A percentile compares a stretch with the other conserved stretches of the same genome.
Conservation (phyloP, 2,888 invertebrate species). For the Fragum fragum region DNA sequence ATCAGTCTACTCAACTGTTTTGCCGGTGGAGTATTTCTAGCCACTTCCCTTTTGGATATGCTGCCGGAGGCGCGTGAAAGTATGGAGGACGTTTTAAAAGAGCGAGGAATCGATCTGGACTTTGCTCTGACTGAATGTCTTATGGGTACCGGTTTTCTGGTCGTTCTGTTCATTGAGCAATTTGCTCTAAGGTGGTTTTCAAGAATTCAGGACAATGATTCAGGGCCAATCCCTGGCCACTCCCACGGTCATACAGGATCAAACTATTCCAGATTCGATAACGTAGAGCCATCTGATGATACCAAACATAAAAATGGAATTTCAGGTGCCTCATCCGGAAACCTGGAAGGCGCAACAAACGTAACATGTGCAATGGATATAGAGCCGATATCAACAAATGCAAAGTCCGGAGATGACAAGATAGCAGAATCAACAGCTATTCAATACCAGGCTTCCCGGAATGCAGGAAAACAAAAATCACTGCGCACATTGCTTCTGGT, state of each 20-base stretch:
- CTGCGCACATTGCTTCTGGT: conserved; percentile 87
- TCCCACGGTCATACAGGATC: neutral
- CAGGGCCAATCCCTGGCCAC: neutral
- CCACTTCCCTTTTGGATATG: conserved; percentile 85
- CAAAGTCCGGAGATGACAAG: neutral
- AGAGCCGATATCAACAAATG: neutral
- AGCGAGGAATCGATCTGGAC: conserved; percentile 42
- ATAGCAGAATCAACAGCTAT: conserved; percentile 4
- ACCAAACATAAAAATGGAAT: neutral
- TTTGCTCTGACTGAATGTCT: conserved; percentile 62
- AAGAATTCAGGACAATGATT: neutral
- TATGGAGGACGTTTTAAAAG: conserved; percentile 66
- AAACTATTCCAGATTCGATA: neutral
- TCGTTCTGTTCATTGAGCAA: conserved; percentile 55
- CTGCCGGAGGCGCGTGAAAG: conserved; percentile 85
- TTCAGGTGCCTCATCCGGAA: neutral
- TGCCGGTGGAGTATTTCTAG: conserved; percentile 87
- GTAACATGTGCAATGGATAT: neutral
- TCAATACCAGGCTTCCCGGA: neutral
- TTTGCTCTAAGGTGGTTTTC: conserved; percentile 35
- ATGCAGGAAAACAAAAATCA: neutral
- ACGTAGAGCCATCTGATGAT: conserved; percentile 29
- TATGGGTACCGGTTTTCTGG: conserved; percentile 56
- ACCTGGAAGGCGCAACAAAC: neutral
- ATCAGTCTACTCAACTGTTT: conserved; percentile 80